Evolutionary conservation across 2,113 vertebrate species (phyloP), one percentile per base, ranked within the genome.

Genomic region (Lampris megalopsis): DNA sequence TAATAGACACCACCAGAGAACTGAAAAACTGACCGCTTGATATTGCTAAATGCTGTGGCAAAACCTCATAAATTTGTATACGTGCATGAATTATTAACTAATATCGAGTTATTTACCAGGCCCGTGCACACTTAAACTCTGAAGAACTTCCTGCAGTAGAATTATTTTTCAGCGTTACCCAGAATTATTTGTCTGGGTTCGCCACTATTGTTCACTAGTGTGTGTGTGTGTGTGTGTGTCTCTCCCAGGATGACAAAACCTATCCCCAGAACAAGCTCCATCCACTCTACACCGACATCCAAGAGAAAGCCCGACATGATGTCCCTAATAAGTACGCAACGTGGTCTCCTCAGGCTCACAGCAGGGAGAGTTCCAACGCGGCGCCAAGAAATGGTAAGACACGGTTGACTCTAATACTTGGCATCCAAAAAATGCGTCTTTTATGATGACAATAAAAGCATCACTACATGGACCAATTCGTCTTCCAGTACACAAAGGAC

Each of bases 191-290:
- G 50, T 9, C 50, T 45, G 43, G 43, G 43, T 45, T 1, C 7
- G 7, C 4, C 7, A 45, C 43, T 45, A 7, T 45, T 45, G 43
- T 5, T 45, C 13, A 53, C 50, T 5, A 53, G 24, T 24, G 24
- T 48, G 43, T 48, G n/a, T 63, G 41, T 10, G 6, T 42, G 8
- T 68, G 35, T 65, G 6, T 64, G 5, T 69, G 2, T 72, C 1
- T 73, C 37, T 80, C 5, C 59, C 42, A 64, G 52, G 24, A 96
- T 96, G 97, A 98, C 79, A 97, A 96, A 91, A 94, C 96, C 66
- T 96, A 96, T 0, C 94, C 94, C 69, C 96, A 95, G 37, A 96
- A 96, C 82, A 97, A 96, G 76, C 96, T 96, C 85, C 96, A 97
- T 79, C 91, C 95, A 56, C 94, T 98, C 75, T 95, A 94, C 79